Evolutionary conservation across 2,797 vertebrate species (phyloP), one percentile per base, ranked within the genome.

Genomic region (Alca torda): DNA sequence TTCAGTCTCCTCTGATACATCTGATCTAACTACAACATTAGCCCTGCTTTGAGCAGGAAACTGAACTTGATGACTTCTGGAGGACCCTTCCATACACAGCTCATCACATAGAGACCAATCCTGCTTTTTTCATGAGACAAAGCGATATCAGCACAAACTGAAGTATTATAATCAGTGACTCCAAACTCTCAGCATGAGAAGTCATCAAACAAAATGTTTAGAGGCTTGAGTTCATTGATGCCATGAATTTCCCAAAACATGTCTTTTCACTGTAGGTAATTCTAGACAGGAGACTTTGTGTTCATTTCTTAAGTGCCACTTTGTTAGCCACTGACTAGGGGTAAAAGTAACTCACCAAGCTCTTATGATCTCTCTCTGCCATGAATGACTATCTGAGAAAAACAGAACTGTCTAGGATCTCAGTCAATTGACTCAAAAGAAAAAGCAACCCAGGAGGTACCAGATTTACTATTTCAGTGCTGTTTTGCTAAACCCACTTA

Each of bases 21-120:
- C n/a, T 79, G 12, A 75, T 72, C 33, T 79, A 53, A 39, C 31
- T 59, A 81, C 2, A 3, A 39, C 6, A 26, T 25, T 31, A 72
- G 45, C 45, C 61, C 53, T 91, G 48, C 39, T 92, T 48, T 54
- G 24, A 84, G 54, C 5, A 79, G 30, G 28, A 50, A 77, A 26
- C 11, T 50, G 31, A 23, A 45, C 39, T 45, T n/a, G 13, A 11
- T 4, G 46, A 39, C 35, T 87, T 51, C 43, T 65, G 53, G 30
- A 72, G 9, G 9, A 39, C 37, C 45, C 45, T 80, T 74, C 0
- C 0, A 64, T 10, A 73, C 3, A n/a, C 1, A 3, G n/a, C 5
- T 65, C 30, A 79, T 33, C 64, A 79, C 35, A 9, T 26, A 84
- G 41, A 68, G 37, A 69, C 0, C 2, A 51, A 33, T 21, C 19